These are phyloP conservation scores for Plagiodera versicolora DNA, from an alignment of 2,888 invertebrate genomes.

Conservation along the genomic window DNA sequence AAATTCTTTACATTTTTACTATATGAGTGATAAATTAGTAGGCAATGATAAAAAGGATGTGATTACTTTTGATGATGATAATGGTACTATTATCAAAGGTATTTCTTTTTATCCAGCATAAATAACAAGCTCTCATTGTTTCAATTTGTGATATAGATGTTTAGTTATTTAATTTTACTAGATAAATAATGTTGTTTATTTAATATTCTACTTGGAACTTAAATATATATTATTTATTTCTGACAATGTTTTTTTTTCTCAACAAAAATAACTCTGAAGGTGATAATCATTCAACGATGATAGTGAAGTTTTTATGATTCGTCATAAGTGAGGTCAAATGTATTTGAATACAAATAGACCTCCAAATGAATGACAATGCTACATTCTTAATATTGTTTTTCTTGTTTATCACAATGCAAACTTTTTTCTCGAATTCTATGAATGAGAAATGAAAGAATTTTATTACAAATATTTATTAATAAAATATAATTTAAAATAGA, in stretches of 20 bases:
- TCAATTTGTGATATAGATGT: slow-evolving; percentile 6
- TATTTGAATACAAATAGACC: too few relatives aligned
- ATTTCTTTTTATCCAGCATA: slow-evolving; percentile 45
- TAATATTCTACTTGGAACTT: background rate
- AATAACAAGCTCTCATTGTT: background rate
- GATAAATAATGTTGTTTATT: background rate
- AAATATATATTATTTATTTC: background rate
- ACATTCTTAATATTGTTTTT: too few relatives aligned
- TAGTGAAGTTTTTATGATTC: background rate
- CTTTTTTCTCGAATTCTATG: background rate
- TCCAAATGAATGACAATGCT: too few relatives aligned
- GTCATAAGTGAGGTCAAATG: too few relatives aligned
- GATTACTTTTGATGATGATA: slow-evolving; percentile 44
- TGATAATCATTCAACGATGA: background rate
- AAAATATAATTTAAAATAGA: slow-evolving; percentile 50
- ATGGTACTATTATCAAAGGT: slow-evolving; percentile 45
- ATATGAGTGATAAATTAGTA: slow-evolving; percentile 41
- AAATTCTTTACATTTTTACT: slow-evolving; percentile 40
- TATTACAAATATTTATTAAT: slow-evolving; percentile 43
- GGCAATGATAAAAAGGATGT: slow-evolving; percentile 31
- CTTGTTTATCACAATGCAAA: too few relatives aligned
- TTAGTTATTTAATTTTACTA: slow-evolving; percentile 3
- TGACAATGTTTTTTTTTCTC: background rate
- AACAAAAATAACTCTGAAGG: background rate
- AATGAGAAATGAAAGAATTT: slow-evolving; percentile 8